Evolutionary conservation across 1,140 invertebrate genomes (phyloP).

Genomic region (Trichomalopsis sarcophagae): DNA sequence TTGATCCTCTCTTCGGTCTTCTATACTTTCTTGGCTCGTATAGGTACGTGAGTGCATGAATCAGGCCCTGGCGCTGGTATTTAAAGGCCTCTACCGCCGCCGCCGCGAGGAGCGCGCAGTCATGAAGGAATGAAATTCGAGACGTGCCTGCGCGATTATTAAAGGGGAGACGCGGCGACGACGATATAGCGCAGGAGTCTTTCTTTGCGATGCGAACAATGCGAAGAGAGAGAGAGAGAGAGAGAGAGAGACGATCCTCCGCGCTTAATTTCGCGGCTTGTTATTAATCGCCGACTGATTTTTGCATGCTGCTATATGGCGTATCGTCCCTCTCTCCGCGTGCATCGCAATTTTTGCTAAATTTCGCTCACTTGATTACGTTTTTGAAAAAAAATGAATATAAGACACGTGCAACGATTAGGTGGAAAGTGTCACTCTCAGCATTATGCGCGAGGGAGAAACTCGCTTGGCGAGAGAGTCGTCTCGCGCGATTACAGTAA

Average conservation of each 20-base stretch:
- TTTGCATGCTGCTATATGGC: not conserved
- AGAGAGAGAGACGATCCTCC: not conserved
- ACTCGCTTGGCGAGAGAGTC: not conserved
- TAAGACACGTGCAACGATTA: not conserved
- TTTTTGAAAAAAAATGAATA: too few relatives aligned
- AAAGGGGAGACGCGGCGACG: conserved; percentile 1
- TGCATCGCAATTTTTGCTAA: not conserved
- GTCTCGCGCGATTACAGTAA: not conserved
- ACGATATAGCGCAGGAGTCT: not conserved
- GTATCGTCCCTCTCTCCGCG: not conserved
- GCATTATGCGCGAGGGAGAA: not conserved
- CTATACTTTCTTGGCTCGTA: not conserved
- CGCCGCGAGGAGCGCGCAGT: conserved; percentile 10
- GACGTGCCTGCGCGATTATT: conserved; percentile 19
- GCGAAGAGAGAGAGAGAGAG: not conserved
- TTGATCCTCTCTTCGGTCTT: not conserved
- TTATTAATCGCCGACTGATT: conserved; percentile 15
- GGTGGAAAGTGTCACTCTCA: not conserved
- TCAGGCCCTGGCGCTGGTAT: conserved; percentile 5
- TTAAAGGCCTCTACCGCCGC: conserved; percentile 1
- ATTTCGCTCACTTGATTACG: not conserved
- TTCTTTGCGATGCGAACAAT: conserved; percentile 15
- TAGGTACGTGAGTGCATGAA: not conserved
- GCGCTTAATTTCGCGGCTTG: not conserved
- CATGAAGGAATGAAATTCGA: conserved; percentile 39